Evolutionary conservation across 2,888 invertebrate genomes (phyloP).

Genomic region (Aradus depressus): DNA sequence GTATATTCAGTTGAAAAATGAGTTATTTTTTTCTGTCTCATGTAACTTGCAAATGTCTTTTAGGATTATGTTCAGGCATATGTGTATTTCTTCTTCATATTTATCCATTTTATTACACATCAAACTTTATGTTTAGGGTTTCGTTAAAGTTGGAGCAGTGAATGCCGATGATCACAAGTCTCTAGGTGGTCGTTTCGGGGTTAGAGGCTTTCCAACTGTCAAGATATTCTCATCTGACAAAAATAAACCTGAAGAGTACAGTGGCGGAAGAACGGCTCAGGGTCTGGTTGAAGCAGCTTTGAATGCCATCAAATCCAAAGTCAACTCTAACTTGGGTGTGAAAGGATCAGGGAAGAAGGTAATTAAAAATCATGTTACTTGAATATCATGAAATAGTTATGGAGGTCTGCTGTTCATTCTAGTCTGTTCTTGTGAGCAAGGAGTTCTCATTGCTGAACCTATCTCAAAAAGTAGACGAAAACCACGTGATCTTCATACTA

Average conservation of each 20-base stretch:
- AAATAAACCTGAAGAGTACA: slow-evolving; percentile 68
- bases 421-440: too few relatives aligned
- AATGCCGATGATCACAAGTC: slow-evolving; percentile 83
- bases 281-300: slow-evolving; percentile 76
- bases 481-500: too few relatives aligned
- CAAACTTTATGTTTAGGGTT: slow-evolving; percentile 68
- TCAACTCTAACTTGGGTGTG: slow-evolving; percentile 56
- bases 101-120: too few relatives aligned
- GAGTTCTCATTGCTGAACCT: too few relatives aligned
- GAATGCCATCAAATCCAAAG: slow-evolving; percentile 64
- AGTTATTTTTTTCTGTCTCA: too few relatives aligned
- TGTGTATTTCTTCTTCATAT: too few relatives aligned
- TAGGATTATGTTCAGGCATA: too few relatives aligned
- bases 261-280: slow-evolving; percentile 73
- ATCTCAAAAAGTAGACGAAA: too few relatives aligned
- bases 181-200: slow-evolving; percentile 65
- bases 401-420: too few relatives aligned
- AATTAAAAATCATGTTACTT: neutral
- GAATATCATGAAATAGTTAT: neutral
- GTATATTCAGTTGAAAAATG: too few relatives aligned
- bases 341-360: slow-evolving; percentile 35
- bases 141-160: slow-evolving; percentile 87
- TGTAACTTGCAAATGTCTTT: too few relatives aligned
- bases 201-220: slow-evolving; percentile 89
- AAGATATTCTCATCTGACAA: slow-evolving; percentile 86